These are phyloP conservation scores for Mystacornis crossleyi DNA, from an alignment of 2,113 vertebrate genomes.

Conservation along the genomic window DNA sequence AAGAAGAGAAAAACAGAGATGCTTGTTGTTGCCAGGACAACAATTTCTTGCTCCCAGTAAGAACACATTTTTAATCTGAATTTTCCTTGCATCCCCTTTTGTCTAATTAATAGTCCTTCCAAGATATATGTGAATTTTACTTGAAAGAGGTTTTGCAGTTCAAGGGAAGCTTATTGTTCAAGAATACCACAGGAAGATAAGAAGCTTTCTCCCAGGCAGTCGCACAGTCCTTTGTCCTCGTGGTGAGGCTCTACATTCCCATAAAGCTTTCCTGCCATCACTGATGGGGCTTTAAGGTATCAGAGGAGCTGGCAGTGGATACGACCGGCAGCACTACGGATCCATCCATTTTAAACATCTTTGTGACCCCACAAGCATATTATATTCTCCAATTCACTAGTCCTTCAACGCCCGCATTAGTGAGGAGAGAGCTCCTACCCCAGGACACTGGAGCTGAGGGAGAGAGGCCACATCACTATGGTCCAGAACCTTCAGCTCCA, in stretches of 20 bases:
- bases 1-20: background rate
- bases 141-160: background rate
- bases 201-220: background rate
- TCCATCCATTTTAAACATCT: background rate
- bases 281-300: background rate
- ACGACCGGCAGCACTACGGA: background rate
- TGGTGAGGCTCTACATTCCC: background rate
- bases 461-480: rapidly evolving
- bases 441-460: background rate
- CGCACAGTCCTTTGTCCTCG: background rate
- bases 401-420: background rate
- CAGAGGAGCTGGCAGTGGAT: background rate
- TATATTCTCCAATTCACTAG: background rate
- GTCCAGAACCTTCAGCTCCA: background rate
- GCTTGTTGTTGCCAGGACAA: constrained; percentile 7
- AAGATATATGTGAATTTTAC: background rate
- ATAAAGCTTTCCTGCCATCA: background rate
- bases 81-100: background rate
- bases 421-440: background rate
- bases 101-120: background rate
- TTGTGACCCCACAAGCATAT: background rate
- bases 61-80: background rate
- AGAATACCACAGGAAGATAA: background rate
- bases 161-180: background rate
- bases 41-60: background rate